Conservation (phyloP, 2,888 invertebrate species). For the Xestoiulus laeticollis region DNA sequence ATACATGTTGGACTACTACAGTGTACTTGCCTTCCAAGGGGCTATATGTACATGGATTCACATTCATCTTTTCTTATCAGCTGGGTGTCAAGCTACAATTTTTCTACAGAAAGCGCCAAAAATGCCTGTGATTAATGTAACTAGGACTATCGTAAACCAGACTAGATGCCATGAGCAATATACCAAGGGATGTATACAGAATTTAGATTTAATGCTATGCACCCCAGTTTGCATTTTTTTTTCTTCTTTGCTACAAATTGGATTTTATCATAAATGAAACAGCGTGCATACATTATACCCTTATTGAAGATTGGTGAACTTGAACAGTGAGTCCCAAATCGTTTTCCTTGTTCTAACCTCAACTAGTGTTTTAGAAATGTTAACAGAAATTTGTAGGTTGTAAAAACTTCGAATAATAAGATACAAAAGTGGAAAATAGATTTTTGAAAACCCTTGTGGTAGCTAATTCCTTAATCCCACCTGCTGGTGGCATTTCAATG, state of each 20-base stretch:
- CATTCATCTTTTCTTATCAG: conserved; percentile 36
- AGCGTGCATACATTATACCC: not conserved
- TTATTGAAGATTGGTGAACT: too few species aligned
- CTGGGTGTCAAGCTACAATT: not conserved
- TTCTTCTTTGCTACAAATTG: not conserved
- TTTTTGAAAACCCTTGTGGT: too few species aligned
- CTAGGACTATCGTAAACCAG: conserved; percentile 5
- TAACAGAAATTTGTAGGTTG: too few species aligned
- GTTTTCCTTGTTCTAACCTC: too few species aligned
- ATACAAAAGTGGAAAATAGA: too few species aligned
- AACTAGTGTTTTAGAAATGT: too few species aligned
- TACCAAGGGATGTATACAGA: not conserved
- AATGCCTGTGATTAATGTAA: not conserved
- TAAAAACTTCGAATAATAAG: too few species aligned
- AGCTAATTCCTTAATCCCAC: too few species aligned
- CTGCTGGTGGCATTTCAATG: too few species aligned
- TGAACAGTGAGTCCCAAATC: too few species aligned
- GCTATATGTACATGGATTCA: not conserved
- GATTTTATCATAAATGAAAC: not conserved
- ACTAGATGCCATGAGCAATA: not conserved
- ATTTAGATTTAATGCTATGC: conserved; percentile 10
- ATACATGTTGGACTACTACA: not conserved
- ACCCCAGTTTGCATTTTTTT: conserved; percentile 20
- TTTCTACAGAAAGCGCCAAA: not conserved
- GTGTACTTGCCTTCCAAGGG: not conserved